Conservation (phyloP, 2,888 invertebrate species). For the Teleogryllus oceanicus region DNA sequence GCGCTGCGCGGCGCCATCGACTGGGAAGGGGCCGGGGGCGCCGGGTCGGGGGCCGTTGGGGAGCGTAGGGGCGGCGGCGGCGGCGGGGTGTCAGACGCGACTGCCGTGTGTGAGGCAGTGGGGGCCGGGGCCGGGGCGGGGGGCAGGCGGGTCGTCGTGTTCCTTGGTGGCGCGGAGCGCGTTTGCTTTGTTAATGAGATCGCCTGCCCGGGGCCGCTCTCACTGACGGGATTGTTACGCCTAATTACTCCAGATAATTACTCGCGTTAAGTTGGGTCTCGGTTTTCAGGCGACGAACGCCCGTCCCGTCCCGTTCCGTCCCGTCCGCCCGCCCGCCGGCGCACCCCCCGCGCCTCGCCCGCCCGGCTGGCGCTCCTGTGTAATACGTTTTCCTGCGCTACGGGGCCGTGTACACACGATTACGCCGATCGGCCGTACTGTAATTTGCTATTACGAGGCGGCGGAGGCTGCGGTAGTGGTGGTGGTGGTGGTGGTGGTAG, state of each 20-base stretch:
- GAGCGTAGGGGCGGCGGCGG: background rate
- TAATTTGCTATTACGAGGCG: background rate
- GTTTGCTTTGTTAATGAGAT: constrained; percentile 34
- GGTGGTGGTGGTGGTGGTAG: too few species aligned
- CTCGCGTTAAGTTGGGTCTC: constrained; percentile 33
- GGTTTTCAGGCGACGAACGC: constrained; percentile 2
- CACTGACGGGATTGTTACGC: constrained; percentile 37
- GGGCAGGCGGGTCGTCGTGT: background rate
- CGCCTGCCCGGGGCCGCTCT: constrained; percentile 28
- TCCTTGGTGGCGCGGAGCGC: constrained; percentile 11
- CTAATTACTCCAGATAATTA: constrained; percentile 37
- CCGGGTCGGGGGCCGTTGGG: background rate
- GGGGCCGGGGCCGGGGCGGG: background rate
- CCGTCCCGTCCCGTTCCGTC: background rate
- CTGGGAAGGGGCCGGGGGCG: background rate
- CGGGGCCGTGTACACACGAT: constrained; percentile 18
- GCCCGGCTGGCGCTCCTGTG: background rate
- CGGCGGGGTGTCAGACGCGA: background rate
- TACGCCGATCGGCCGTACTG: background rate
- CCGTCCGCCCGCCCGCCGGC: background rate
- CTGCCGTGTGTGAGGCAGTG: background rate
- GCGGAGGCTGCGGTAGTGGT: background rate
- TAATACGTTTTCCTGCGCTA: constrained; percentile 9
- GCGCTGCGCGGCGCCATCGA: background rate
- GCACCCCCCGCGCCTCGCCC: too few species aligned